These are phyloP conservation scores for Centropristis striata DNA, from an alignment of 2,113 vertebrate genomes.

Conservation along the genomic window DNA sequence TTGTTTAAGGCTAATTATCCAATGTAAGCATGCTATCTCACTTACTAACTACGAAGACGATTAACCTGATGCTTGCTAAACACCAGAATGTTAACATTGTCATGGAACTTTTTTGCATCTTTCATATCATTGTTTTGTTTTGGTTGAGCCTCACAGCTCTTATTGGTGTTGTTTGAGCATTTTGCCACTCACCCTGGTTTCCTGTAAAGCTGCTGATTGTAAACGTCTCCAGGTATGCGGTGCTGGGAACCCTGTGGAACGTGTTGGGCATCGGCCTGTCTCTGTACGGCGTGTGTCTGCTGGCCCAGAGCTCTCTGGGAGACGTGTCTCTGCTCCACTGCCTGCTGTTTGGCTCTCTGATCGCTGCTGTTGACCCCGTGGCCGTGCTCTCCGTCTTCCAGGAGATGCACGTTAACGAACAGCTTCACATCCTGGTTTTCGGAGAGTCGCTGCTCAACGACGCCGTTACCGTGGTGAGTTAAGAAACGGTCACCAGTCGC, in stretches of 20 bases:
- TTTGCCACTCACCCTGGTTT: background rate
- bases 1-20: too few species aligned
- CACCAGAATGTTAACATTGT: too few species aligned
- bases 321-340: conserved; percentile 89
- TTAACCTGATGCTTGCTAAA: too few species aligned
- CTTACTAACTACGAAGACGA: too few species aligned
- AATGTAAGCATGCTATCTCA: too few species aligned
- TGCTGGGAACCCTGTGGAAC: conserved; percentile 89
- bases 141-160: background rate
- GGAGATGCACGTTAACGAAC: conserved; percentile 91
- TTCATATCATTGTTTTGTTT: too few species aligned
- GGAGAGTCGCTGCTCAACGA: conserved; percentile 90
- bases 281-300: conserved; percentile 87
- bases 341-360: conserved; percentile 88
- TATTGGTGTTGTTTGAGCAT: background rate
- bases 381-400: conserved; percentile 89
- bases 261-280: conserved; percentile 88
- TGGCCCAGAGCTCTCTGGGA: conserved; percentile 80
- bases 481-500: background rate
- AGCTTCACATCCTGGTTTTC: conserved; percentile 89
- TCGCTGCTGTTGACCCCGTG: conserved; percentile 87
- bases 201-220: background rate
- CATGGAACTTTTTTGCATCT: too few species aligned
- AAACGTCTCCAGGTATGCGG: conserved; percentile 67
- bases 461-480: conserved; percentile 87